These are phyloP conservation scores for Glaucidium brasilianum DNA, from an alignment of 2,113 vertebrate species.

Conservation along the genomic window DNA sequence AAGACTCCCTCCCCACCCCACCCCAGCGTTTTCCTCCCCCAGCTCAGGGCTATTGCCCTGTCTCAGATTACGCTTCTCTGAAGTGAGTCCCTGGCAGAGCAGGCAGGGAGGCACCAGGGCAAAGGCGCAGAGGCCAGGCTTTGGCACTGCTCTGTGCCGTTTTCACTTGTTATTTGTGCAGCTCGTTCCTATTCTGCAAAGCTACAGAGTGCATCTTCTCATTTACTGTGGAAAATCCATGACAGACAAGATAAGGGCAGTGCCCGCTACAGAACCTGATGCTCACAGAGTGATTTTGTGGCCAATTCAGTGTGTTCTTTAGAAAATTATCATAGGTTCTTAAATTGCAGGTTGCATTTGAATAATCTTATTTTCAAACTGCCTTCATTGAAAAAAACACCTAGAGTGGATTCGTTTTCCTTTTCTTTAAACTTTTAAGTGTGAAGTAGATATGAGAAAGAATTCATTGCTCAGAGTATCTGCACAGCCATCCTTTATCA, in stretches of 20 bases:
- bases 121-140: rapidly evolving
- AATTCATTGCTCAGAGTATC: background rate
- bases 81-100: background rate
- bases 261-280: background rate
- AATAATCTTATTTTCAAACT: background rate
- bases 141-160: rapidly evolving
- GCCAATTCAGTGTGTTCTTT: rapidly evolving
- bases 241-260: background rate
- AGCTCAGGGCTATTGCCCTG: background rate
- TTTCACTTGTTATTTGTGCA: rapidly evolving
- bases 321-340: background rate
- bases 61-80: background rate
- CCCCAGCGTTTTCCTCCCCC: background rate
- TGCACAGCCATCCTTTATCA: background rate
- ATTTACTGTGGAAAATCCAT: background rate
- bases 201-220: background rate
- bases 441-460: background rate
- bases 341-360: background rate
- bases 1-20: background rate
- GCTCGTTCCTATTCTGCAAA: background rate
- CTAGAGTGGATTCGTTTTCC: background rate
- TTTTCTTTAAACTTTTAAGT: background rate
- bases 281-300: background rate
- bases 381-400: background rate
- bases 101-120: background rate